These are phyloP conservation scores for Acrobasis repandana DNA, from an alignment of 2,888 invertebrate genomes.

Conservation along the genomic window DNA sequence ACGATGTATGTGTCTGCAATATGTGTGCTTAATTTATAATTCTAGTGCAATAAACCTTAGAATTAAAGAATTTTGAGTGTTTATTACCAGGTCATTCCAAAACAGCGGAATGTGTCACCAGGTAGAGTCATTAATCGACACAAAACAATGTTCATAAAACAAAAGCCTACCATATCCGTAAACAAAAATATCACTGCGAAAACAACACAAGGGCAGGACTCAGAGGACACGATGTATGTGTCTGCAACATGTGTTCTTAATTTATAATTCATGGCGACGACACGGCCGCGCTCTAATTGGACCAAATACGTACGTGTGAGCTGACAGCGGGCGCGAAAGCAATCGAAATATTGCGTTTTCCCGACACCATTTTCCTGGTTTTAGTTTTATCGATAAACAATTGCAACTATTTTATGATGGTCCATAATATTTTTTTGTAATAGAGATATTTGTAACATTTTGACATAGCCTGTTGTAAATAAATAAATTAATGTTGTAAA, in stretches of 20 bases:
- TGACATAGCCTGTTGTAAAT: too few relatives aligned
- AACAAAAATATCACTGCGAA: not conserved
- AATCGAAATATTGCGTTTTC: constrained; percentile 18
- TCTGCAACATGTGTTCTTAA: constrained; percentile 25
- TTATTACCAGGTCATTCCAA: too few relatives aligned
- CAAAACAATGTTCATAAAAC: not conserved
- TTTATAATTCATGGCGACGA: constrained; percentile 22
- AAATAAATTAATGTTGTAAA: too few relatives aligned
- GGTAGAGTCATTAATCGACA: not conserved
- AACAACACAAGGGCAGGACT: constrained; percentile 8
- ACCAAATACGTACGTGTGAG: constrained; percentile 23
- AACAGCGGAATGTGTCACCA: not conserved
- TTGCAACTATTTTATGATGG: not conserved
- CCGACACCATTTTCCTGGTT: constrained; percentile 2
- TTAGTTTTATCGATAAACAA: not conserved
- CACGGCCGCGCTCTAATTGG: constrained; percentile 20
- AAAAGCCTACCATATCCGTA: not conserved
- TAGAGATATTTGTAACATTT: too few relatives aligned
- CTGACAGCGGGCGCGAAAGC: constrained; percentile 15
- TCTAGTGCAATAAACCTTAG: too few relatives aligned
- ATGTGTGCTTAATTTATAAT: too few relatives aligned
- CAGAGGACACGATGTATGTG: constrained; percentile 18
- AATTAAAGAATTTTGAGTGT: too few relatives aligned
- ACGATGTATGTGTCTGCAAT: too few relatives aligned
- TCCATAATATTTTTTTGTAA: not conserved